Base-by-base conservation (phyloP, 2,888 invertebrate genomes). In the Drosophila conformis region DNA sequence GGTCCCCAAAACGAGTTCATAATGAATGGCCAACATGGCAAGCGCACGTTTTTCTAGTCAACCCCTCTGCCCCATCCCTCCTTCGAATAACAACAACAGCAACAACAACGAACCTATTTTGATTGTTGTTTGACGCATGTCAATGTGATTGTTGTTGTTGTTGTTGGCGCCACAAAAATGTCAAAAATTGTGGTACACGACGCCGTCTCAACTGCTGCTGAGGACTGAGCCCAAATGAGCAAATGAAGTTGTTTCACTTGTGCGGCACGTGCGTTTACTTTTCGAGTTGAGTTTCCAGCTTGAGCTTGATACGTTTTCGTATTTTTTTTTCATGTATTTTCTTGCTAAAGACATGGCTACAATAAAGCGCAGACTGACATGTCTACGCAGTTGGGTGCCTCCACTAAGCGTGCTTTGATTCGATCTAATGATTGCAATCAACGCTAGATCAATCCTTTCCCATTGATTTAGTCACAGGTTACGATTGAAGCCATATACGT, bases 81-180 rank as follows among this genome's bases (percentile, higher is more conserved):
- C 18, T 27, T 13, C 60, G 29, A 70, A 40, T 18, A 52, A 33
- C 61, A 62, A 51, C 31, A 10, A 31, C 31, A 21, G 21, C 21
- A 31, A 31, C 56, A 65, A 69, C 78, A 69, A 54, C 69, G 78
- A 75, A 77, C 81, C 82, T 82, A 87, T 85, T 85, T 85, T 85
- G 85, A 85, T 85, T 87, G 80, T 87, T 87, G 89, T 85, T 89
- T 87, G 89, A 89, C 87, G 89, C 87, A 89, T 85, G 85, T 87
- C 87, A 87, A 78, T 76, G 73, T 63, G 70, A 75, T 77, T 74
- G 87, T 48, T 54, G 64, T 63, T 69, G 67, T 29, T 79, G 78
- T 80, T 80, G 85, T 79, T 85, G 85, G 85, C 85, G 85, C 85
- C 85, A 85, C 88, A 88, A 83, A 85, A 85, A 85, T 85, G 85